Conservation (phyloP, 2,888 invertebrate species). For the Catocala fraxini region DNA sequence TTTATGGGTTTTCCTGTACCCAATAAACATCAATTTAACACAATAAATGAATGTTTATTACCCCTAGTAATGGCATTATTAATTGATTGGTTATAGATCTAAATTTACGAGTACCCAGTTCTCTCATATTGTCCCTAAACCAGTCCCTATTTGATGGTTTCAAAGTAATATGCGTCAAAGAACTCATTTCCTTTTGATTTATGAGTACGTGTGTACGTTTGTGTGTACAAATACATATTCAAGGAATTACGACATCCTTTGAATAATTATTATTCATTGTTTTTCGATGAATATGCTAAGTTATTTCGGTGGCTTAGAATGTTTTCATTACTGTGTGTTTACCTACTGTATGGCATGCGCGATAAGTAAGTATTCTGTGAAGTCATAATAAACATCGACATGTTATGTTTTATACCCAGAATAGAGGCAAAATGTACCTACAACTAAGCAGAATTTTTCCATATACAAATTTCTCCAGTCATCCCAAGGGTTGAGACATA, state of each 20-base stretch:
- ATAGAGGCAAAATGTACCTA: too few species aligned
- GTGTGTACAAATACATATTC: conserved; percentile 28
- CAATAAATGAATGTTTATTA: neutral
- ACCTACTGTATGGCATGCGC: too few species aligned
- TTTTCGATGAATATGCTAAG: conserved; percentile 16
- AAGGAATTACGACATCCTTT: conserved; percentile 32
- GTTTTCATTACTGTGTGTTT: neutral
- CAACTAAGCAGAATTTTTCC: too few species aligned
- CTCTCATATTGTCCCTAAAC: conserved; percentile 10
- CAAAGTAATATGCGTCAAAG: conserved; percentile 15
- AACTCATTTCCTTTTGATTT: conserved; percentile 21
- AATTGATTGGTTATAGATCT: neutral
- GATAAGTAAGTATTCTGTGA: too few species aligned
- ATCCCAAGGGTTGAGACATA: too few species aligned
- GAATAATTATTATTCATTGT: conserved; percentile 37
- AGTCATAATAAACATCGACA: too few species aligned
- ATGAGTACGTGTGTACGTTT: conserved; percentile 15
- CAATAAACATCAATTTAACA: neutral
- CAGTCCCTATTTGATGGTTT: conserved; percentile 13
- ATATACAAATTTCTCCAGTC: too few species aligned
- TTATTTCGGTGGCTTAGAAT: neutral
- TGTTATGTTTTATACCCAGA: too few species aligned
- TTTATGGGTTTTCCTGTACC: neutral
- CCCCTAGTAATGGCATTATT: neutral
- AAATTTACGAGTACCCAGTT: conserved; percentile 4